Percentiles rank a stretch among this genome's conserved stretches.
Conservation (phyloP, 1,140 invertebrate genomes). For the Pollicipes pollicipes region DNA sequence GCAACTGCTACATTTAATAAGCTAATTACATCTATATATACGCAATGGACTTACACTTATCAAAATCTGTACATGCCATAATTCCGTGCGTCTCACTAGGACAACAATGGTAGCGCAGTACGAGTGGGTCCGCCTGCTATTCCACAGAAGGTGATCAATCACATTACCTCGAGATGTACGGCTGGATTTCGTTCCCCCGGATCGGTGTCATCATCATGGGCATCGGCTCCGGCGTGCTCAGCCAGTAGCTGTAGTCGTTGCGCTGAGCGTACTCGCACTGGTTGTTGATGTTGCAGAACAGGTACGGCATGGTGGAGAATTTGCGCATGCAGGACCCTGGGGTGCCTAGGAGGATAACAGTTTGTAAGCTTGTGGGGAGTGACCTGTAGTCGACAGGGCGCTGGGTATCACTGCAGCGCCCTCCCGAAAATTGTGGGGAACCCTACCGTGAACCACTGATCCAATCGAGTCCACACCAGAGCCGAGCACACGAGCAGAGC, state of each 20-base stretch:
- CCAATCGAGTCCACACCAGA: neutral
- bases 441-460: neutral
- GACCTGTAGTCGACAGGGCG: too few relatives aligned
- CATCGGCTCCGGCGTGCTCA: constrained; percentile 80
- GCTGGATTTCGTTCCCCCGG: constrained; percentile 50
- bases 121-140: too few relatives aligned
- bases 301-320: constrained; percentile 86
- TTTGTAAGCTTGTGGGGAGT: neutral
- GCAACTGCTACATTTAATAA: too few relatives aligned
- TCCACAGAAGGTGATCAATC: too few relatives aligned
- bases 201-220: constrained; percentile 76
- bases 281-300: constrained; percentile 79
- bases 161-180: constrained; percentile 61
- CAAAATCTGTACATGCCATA: too few relatives aligned
- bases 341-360: constrained; percentile 21
- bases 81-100: too few relatives aligned
- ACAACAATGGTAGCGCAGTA: too few relatives aligned
- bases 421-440: neutral
- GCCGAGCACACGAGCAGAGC: neutral
- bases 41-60: too few relatives aligned
- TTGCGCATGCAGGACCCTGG: constrained; percentile 68
- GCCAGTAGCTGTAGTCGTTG: constrained; percentile 88
- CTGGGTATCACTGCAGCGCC: neutral
- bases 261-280: constrained; percentile 75
- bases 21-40: too few relatives aligned